Percentiles rank a stretch among this genome's conserved stretches.
phyloP scores from a whole-genome alignment of 2,888 invertebrate genomes.

The Tinea pellionella region DNA sequence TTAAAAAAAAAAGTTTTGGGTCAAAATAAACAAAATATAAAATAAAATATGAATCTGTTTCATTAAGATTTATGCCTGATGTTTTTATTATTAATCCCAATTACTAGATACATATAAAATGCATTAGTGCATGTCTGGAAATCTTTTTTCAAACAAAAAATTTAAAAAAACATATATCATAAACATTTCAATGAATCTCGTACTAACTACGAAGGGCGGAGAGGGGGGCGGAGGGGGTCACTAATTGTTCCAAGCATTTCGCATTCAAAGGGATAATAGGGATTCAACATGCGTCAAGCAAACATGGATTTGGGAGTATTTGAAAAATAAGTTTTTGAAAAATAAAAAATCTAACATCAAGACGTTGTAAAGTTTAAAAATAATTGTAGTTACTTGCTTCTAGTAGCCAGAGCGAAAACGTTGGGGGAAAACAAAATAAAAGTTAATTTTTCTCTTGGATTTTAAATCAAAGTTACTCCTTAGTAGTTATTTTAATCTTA shows the following conservation, averaged over 20 bases:
- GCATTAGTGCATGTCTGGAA: too few relatives aligned
- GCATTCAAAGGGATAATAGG: conserved; percentile 15
- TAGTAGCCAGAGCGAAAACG: conserved; percentile 68
- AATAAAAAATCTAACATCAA: conserved; percentile 44
- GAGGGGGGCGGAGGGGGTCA: background rate
- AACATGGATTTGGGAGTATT: background rate
- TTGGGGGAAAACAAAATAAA: conserved; percentile 30
- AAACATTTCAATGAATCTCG: conserved; percentile 61
- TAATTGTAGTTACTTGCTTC: conserved; percentile 60
- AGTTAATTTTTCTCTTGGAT: conserved; percentile 21
- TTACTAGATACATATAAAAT: too few relatives aligned
- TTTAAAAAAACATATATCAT: too few relatives aligned
- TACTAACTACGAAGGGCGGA: conserved; percentile 35
- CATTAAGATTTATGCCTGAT: too few relatives aligned
- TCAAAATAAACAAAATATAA: too few relatives aligned
- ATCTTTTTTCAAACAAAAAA: too few relatives aligned
- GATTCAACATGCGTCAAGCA: conserved; percentile 23
- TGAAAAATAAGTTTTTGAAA: background rate
- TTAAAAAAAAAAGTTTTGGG: too few relatives aligned
- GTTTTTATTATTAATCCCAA: too few relatives aligned
- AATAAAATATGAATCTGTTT: too few relatives aligned
- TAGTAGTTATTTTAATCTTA: too few relatives aligned
- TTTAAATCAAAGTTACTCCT: background rate
- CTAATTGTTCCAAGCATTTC: conserved; percentile 9
- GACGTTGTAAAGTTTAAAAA: conserved; percentile 20